Conservation (phyloP, 2,888 invertebrate species). For the Rhopalosiphum nymphaeae region DNA sequence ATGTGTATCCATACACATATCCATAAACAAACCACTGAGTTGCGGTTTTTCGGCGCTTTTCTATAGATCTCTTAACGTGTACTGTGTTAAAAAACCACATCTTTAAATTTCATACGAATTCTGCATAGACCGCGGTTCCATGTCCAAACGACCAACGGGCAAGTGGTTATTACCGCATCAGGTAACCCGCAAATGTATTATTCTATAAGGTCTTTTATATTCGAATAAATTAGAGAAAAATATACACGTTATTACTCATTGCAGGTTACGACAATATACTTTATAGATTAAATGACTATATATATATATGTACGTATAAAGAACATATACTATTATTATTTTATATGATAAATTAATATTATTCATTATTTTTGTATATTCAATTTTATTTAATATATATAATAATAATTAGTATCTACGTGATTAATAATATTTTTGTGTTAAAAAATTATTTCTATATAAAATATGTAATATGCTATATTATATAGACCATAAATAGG, state of each 20-base stretch:
- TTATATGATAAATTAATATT: neutral
- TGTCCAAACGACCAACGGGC: slow-evolving; percentile 1
- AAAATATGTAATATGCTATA: neutral
- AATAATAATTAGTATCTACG: neutral
- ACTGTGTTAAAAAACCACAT: slow-evolving; percentile 13
- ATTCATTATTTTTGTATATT: neutral
- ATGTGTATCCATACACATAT: neutral
- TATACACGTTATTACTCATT: neutral
- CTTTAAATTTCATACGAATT: slow-evolving; percentile 35
- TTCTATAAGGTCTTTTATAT: slow-evolving; percentile 18
- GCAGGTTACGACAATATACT: neutral
- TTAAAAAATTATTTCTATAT: neutral
- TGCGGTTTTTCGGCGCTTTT: slow-evolving; percentile 57
- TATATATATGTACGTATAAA: neutral
- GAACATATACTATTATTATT: neutral
- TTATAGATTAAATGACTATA: neutral
- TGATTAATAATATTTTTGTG: neutral
- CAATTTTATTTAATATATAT: neutral
- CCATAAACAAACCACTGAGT: slow-evolving; percentile 11
- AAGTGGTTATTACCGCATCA: slow-evolving; percentile 12
- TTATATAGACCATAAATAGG: neutral
- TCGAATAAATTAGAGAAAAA: slow-evolving; percentile 12
- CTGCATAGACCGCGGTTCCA: neutral
- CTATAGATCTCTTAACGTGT: neutral
- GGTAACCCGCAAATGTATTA: slow-evolving; percentile 10